A percentile compares a stretch with the other conserved stretches of the same genome.
These are phyloP conservation scores for Trachythela sp. DNA, from an alignment of 64 coral and sea anemone species.

Conservation along the genomic window DNA sequence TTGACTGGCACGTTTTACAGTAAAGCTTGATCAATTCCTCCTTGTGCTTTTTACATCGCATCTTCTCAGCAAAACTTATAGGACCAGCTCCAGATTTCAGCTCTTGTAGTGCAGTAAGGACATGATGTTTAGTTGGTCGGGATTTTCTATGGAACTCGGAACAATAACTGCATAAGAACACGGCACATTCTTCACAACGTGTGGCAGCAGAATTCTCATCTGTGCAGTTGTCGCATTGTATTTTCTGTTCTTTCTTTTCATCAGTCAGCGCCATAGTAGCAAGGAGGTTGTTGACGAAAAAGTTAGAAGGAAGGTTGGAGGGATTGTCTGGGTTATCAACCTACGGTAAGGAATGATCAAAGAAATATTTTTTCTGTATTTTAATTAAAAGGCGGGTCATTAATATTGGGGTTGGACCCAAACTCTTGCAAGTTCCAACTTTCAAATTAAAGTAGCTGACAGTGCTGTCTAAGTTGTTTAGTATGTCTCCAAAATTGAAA, in stretches of 20 bases:
- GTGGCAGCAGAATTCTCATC: not conserved
- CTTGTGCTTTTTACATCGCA: not conserved
- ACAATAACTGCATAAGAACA: not conserved
- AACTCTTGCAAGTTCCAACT: too few species aligned
- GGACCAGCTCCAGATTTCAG: not conserved
- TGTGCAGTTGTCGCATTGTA: not conserved
- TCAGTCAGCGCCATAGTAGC: not conserved
- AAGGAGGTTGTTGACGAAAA: conserved; percentile 3
- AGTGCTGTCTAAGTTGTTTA: too few species aligned
- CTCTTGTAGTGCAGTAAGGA: not conserved
- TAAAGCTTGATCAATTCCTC: not conserved
- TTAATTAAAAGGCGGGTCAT: not conserved
- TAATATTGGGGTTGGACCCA: too few species aligned
- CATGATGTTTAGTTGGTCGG: not conserved
- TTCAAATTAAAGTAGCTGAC: too few species aligned
- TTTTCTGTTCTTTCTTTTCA: not conserved
- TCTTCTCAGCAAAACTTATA: not conserved
- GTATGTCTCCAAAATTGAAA: too few species aligned
- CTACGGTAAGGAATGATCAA: not conserved
- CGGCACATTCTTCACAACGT: not conserved
- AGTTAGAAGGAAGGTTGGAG: not conserved
- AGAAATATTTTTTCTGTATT: not conserved
- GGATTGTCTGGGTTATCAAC: not conserved
- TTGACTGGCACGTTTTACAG: not conserved
- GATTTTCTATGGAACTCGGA: not conserved